Evolutionary conservation across 92 coral and sea anemone species (phyloP), one percentile per base, ranked within the genome.

Genomic region (Zoanthus solanderi): DNA sequence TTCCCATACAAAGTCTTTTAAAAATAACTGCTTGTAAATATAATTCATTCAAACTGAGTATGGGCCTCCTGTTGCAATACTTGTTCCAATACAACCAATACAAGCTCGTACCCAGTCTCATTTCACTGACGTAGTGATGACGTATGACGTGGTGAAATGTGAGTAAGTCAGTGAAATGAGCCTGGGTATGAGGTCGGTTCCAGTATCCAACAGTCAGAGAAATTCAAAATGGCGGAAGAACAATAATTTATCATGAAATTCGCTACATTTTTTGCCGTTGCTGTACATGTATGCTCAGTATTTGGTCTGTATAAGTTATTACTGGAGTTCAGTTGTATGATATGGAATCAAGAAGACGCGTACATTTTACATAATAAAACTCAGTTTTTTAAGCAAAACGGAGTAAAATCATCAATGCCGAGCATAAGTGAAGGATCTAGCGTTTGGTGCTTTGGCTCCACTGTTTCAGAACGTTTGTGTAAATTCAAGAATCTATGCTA

Each of bases 401-500:
- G 46, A 17, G 28, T 23, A 57, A 66, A 81, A 48, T 46, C 71
- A 31, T 56, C 32, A 47, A 0, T 89, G 9, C 56, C 86, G 9
- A 10, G 73, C 11, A 47, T 95, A 16, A 78, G 54, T 48, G 85
- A 66, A 18, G 98, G 98, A 0, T 95, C 98, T 18, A 97, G 99
- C 66, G 86, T 92, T 2, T 97, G 97, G 98, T 97, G 99, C 81
- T 58, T 84, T 50, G 98, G 98, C 0, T 52, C 92, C 17, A 84
- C 83, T 94, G 91, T 79, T 66, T 87, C 91, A 15, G 92, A 94
- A 63, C 97, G 99, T 15, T 84, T 97, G 31, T 97, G 99, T 88
- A 92, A 92, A 83, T 97, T 97, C 71, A 92, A 93, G 58, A 92
- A 92, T 71, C 82, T 97, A n/a, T 97, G 98, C 77, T 97, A 94